These are phyloP conservation scores for Sebastes matsubarae DNA, from an alignment of 2,797 vertebrate species.

Conservation along the genomic window DNA sequence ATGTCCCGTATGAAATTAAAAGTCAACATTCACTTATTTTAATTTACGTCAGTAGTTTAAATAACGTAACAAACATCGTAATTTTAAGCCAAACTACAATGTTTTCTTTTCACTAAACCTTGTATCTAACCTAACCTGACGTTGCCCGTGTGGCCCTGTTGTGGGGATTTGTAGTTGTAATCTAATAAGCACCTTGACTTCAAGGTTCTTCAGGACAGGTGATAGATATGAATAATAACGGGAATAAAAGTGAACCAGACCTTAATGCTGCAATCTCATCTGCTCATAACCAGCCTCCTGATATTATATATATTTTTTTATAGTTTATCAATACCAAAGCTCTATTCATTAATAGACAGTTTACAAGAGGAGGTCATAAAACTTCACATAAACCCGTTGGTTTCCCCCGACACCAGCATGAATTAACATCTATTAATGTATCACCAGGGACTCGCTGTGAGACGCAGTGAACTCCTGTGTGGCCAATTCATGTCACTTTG, in stretches of 20 bases:
- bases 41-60: too few species aligned
- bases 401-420: slow-evolving; percentile 40
- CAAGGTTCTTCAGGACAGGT: neutral
- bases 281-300: slow-evolving; percentile 25
- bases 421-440: slow-evolving; percentile 56
- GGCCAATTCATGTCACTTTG: slow-evolving; percentile 38
- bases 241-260: slow-evolving; percentile 33
- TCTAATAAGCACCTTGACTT: neutral
- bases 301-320: slow-evolving; percentile 30
- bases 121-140: neutral
- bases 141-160: neutral
- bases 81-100: too few species aligned
- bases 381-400: slow-evolving; percentile 42
- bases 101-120: too few species aligned
- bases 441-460: slow-evolving; percentile 13
- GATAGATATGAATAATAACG: slow-evolving; percentile 27
- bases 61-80: too few species aligned
- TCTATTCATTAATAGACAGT: slow-evolving; percentile 43
- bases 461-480: neutral
- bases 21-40: too few species aligned
- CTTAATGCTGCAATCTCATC: neutral
- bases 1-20: too few species aligned
- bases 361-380: slow-evolving; percentile 53
- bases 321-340: slow-evolving; percentile 44
- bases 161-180: neutral